These are phyloP conservation scores for Pollachius pollachius DNA, from an alignment of 2,113 vertebrate species.

Conservation along the genomic window DNA sequence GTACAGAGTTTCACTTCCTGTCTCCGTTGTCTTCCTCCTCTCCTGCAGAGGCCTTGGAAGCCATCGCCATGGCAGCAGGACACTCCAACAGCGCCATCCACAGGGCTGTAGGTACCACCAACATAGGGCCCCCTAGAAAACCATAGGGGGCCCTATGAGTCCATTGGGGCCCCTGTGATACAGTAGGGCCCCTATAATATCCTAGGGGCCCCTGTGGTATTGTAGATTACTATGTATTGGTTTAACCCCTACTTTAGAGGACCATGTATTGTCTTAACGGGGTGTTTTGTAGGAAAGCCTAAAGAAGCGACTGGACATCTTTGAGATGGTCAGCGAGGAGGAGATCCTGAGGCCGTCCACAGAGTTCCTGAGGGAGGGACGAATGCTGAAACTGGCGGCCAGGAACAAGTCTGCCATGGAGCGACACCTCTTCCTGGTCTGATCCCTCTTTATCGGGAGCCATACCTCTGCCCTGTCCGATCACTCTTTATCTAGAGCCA, in stretches of 20 bases:
- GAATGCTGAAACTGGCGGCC: constrained; percentile 94
- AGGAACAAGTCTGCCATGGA: constrained; percentile 94
- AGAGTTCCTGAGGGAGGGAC: constrained; percentile 95
- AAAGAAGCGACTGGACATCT: constrained; percentile 93
- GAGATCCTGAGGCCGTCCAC: constrained; percentile 94
- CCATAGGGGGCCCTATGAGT: too few species aligned
- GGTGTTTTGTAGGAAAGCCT: constrained; percentile 83
- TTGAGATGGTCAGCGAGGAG: constrained; percentile 96
- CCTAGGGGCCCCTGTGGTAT: too few species aligned
- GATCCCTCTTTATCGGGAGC: constrained; percentile 28
- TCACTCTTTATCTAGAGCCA: constrained; percentile 79
- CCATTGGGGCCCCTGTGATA: too few species aligned
- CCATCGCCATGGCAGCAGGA: constrained; percentile 93
- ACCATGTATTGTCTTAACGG: too few species aligned
- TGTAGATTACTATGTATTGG: too few species aligned
- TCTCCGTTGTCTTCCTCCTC: background rate
- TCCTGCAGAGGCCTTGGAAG: constrained; percentile 87
- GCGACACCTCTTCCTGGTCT: constrained; percentile 92
- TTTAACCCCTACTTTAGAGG: too few species aligned
- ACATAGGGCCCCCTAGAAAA: background rate
- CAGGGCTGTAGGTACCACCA: constrained; percentile 84
- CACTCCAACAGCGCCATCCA: constrained; percentile 96
- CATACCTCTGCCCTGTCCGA: constrained; percentile 44
- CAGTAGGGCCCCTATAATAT: too few species aligned
- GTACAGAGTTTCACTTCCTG: too few species aligned